Evolutionary conservation across 1,140 invertebrate genomes (phyloP).

Genomic region (Galleria mellonella): DNA sequence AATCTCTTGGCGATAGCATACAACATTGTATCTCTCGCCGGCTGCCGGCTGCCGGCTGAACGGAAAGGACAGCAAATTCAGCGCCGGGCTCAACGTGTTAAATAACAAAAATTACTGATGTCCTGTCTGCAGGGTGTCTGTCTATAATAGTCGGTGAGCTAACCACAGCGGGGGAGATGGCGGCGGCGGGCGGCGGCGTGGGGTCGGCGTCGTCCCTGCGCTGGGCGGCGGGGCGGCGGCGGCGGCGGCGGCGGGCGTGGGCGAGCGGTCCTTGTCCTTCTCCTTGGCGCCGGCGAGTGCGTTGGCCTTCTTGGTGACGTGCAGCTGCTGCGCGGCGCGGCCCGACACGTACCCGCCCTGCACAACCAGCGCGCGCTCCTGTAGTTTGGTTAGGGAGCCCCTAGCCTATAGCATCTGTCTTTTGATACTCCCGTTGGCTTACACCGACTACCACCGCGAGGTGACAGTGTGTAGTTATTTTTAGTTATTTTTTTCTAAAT

Average conservation of each 20-base stretch:
- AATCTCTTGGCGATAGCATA: too few species aligned
- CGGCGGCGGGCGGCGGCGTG: slow-evolving; percentile 8
- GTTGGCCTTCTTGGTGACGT: slow-evolving; percentile 81
- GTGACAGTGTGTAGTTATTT: slow-evolving; percentile 2
- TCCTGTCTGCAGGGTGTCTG: too few species aligned
- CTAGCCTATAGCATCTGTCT: slow-evolving; percentile 52
- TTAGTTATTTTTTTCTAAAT: too few species aligned
- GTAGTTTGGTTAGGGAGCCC: slow-evolving; percentile 46
- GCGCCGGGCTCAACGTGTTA: too few species aligned
- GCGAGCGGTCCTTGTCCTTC: slow-evolving; percentile 33
- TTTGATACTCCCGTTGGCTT: slow-evolving; percentile 34
- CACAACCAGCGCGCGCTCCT: slow-evolving; percentile 77
- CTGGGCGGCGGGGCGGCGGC: neutral
- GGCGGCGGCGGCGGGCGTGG: slow-evolving; percentile 7
- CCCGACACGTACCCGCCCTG: slow-evolving; percentile 77
- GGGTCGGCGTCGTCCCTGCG: slow-evolving; percentile 17
- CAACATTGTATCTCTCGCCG: too few species aligned
- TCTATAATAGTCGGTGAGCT: neutral
- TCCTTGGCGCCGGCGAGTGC: slow-evolving; percentile 73
- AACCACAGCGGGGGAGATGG: neutral
- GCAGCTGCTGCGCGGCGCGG: slow-evolving; percentile 71
- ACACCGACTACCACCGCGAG: neutral
- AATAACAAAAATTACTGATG: too few species aligned
- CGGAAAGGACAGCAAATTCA: too few species aligned
- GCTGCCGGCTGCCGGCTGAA: too few species aligned